These are phyloP conservation scores for Smutsia temminckii DNA, from an alignment of 2,797 vertebrate genomes.

Conservation along the genomic window DNA sequence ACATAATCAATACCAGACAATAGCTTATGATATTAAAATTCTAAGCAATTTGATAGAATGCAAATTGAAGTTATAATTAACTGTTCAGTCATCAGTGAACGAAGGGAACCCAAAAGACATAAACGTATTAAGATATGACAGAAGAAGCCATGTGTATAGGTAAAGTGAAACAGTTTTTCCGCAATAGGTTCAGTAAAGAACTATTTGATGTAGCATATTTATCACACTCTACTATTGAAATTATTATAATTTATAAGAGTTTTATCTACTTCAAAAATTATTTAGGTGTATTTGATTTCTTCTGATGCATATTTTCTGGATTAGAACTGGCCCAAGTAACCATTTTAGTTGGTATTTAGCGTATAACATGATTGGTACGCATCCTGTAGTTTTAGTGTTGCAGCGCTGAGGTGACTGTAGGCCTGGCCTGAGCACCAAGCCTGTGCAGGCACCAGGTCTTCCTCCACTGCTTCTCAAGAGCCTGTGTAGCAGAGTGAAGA, in stretches of 20 bases:
- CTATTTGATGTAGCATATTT: background rate
- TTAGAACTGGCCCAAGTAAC: background rate
- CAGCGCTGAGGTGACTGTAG: background rate
- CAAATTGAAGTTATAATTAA: background rate
- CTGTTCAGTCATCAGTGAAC: background rate
- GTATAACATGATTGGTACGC: background rate
- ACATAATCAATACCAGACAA: background rate
- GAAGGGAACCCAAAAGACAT: background rate
- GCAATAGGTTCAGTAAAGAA: background rate
- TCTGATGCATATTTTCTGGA: background rate
- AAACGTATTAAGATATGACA: background rate
- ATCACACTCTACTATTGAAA: background rate
- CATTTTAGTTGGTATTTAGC: background rate
- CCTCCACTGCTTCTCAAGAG: too few relatives aligned
- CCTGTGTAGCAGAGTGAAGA: background rate
- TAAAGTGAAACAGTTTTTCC: background rate
- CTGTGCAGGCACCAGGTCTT: accelerated
- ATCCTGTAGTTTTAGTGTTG: background rate
- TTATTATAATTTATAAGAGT: conserved; percentile 21
- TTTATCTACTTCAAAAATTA: conserved; percentile 21
- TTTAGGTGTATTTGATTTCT: conserved; percentile 21
- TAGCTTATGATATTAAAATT: conserved; percentile 32
- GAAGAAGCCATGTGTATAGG: background rate
- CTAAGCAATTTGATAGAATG: background rate
- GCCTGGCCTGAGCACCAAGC: background rate